Conservation (phyloP, 2,113 vertebrate genomes). For the Oncorhynchus keta region DNA sequence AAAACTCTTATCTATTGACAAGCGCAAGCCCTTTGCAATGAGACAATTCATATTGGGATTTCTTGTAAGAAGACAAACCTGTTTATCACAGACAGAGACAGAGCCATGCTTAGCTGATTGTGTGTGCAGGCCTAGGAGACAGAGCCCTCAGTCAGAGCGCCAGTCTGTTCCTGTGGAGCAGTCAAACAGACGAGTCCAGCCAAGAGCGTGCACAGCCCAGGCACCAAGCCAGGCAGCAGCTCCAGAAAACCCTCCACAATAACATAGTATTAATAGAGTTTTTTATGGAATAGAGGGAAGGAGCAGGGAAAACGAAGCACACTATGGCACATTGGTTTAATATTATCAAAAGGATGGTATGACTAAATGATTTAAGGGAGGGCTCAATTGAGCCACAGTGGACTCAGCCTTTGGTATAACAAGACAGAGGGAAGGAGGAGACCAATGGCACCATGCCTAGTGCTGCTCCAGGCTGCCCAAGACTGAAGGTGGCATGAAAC, state of each 20-base stretch:
- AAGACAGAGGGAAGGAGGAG: constrained; percentile 45
- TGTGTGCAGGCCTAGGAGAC: constrained; percentile 58
- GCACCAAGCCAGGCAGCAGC: constrained; percentile 67
- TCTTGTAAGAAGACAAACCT: no score
- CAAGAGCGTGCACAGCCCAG: constrained; percentile 66
- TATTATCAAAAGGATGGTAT: constrained; percentile 23
- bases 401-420: constrained; percentile 27
- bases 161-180: constrained; percentile 78
- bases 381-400: constrained; percentile 15
- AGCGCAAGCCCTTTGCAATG: no score
- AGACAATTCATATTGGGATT: no score
- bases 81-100: neutral
- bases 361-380: constrained; percentile 29
- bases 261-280: constrained; percentile 59
- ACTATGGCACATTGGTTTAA: constrained; percentile 17
- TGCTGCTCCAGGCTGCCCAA: constrained; percentile 48
- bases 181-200: constrained; percentile 69
- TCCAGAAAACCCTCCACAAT: constrained; percentile 58
- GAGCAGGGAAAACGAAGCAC: constrained; percentile 9
- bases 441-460: constrained; percentile 59
- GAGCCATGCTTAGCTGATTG: constrained; percentile 11
- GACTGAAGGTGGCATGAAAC: constrained; percentile 62
- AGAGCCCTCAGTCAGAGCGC: constrained; percentile 71
- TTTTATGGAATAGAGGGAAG: constrained; percentile 45
- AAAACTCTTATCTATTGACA: no score